Conservation (phyloP, 35 echinoderm and acorn worm genomes). For the Ptychodera flava region DNA sequence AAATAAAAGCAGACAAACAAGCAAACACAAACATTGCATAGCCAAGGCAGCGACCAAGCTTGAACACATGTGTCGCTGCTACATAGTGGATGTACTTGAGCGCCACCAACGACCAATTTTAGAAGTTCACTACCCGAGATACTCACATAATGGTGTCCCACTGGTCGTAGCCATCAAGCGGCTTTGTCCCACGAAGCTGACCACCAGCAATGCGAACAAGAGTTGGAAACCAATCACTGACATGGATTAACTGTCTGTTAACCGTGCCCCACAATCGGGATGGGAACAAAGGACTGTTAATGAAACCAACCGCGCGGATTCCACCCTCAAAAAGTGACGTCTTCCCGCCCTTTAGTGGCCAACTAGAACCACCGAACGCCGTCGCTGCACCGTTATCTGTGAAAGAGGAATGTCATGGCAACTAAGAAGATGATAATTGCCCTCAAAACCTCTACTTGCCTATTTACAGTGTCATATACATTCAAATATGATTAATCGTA, state of each 20-base stretch:
- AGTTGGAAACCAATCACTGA: conserved; percentile 84
- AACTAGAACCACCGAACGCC: conserved; percentile 34
- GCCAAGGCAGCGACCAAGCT: no score
- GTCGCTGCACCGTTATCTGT: conserved; percentile 40
- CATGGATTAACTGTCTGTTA: conserved; percentile 61
- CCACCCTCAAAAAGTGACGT: conserved; percentile 75
- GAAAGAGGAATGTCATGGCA: conserved; percentile 1
- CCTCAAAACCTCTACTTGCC: no score
- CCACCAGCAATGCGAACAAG: conserved; percentile 66
- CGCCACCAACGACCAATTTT: no score
- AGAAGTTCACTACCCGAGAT: no score
- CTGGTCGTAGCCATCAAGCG: conserved; percentile 52
- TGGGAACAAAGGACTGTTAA: conserved; percentile 51
- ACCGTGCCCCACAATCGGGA: conserved; percentile 38
- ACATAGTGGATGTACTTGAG: no score
- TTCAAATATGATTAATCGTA: no score
- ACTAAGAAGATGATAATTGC: no score
- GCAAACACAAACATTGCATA: no score
- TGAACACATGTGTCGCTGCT: no score
- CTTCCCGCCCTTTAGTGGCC: conserved; percentile 65
- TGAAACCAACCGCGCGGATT: conserved; percentile 47
- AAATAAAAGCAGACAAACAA: no score
- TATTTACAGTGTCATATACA: no score
- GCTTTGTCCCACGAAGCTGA: conserved; percentile 21
- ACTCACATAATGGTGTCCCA: not conserved